These are phyloP conservation scores for Hylomyscus alleni DNA, from an alignment of 2,797 vertebrate species.

Conservation along the genomic window DNA sequence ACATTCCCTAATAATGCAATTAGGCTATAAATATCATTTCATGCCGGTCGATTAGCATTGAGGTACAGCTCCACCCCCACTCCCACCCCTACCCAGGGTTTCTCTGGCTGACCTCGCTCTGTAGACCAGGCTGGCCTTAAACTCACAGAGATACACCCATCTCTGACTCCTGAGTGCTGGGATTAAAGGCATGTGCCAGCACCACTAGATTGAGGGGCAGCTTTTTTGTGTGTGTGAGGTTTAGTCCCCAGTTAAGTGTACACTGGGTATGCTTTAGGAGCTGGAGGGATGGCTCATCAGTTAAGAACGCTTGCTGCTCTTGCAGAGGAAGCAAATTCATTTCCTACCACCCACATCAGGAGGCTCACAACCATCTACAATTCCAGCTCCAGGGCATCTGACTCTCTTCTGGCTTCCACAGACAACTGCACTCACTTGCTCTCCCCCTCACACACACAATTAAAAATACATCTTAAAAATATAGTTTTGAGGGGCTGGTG, in stretches of 20 bases:
- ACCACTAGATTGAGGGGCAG: neutral
- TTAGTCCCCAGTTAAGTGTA: neutral
- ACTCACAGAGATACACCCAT: neutral
- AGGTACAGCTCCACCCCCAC: neutral
- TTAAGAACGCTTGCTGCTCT: neutral
- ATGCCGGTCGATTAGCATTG: neutral
- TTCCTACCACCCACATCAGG: neutral
- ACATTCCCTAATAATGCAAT: constrained; percentile 16
- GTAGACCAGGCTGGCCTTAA: neutral
- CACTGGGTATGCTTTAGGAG: neutral
- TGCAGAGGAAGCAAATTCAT: neutral
- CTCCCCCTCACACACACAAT: neutral
- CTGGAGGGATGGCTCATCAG: neutral
- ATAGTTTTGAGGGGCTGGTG: too few relatives aligned
- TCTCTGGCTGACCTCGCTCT: neutral
- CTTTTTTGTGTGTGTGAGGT: neutral
- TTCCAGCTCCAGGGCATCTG: too few relatives aligned
- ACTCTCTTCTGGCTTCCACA: neutral
- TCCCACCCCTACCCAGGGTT: neutral
- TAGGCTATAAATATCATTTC: constrained; percentile 34
- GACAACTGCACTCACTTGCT: neutral
- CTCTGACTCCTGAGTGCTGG: neutral
- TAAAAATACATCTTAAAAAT: neutral
- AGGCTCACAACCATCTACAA: neutral
- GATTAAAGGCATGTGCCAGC: neutral